Evolutionary conservation across 2,797 vertebrate genomes (phyloP), one percentile per base, ranked within the genome.

Genomic region (Hemibagrus guttatus): DNA sequence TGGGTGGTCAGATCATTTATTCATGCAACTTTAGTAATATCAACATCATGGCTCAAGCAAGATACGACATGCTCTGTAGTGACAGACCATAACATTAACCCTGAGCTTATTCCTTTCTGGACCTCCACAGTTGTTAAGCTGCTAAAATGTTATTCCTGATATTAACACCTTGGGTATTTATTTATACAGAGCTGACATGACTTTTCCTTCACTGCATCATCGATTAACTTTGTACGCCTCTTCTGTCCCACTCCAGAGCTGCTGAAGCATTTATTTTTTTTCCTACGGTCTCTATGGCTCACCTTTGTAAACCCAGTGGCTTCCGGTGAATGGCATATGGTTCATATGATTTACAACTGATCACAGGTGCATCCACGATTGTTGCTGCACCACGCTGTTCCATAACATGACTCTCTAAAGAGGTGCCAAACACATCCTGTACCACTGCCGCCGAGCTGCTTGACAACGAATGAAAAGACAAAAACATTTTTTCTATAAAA

Each of bases 1-100:
- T 66, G 81, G 80, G 56, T 71, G 52, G 84, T 63, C 31, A 64
- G 79, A 81, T 64, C 14, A 61, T 84, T 86, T 82, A 31, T 56
- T 81, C 35, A 6, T 28, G 58, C 58, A 80, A 71, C 58, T 26
- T 78, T 66, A 87, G 28, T 74, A 54, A 72, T 56, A 75, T 75
- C 72, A n/a, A 42, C 49, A 46, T 84, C 72, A 64, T 69, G 63
- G 63, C 74, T 31, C 26, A 39, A 59, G 54, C 2, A 26, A 71
- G 52, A 68, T 72, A 52, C 81, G 12, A 17, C 1, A 11, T 86
- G 28, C 23, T 72, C 81, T 8, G 46, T 11, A 69, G 69, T 69
- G 61, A 23, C 63, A 42, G 61, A 46, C 61, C 52, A 61, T 75
- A 35, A 69, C 35, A 68, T 78, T 80, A 87, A 80, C 63, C 54